These are phyloP conservation scores for Protonemura montana DNA, from an alignment of 2,888 invertebrate genomes.

Conservation along the genomic window DNA sequence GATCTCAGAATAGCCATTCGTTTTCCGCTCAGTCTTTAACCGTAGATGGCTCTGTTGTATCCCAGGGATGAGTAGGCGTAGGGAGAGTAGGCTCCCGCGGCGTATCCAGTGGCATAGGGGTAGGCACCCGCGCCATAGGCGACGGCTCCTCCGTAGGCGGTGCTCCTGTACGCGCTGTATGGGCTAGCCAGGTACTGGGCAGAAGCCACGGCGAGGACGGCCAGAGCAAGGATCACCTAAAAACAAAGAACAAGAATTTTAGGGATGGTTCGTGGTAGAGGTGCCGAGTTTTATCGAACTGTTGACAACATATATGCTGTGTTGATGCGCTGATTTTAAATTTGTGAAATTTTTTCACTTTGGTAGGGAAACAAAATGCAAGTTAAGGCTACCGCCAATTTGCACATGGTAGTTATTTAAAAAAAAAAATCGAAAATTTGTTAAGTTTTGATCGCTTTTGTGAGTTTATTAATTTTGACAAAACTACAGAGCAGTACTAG, in stretches of 20 bases:
- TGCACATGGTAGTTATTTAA: too few species aligned
- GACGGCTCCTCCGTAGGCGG: background rate
- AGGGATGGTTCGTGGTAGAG: background rate
- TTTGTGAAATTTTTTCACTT: too few species aligned
- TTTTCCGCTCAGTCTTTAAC: conserved; percentile 14
- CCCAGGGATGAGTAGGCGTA: conserved; percentile 29
- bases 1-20: conserved; percentile 26
- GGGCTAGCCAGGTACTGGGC: conserved; percentile 39
- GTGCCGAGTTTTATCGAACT: too few species aligned
- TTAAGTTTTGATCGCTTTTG: too few species aligned
- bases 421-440: too few species aligned
- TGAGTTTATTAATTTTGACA: too few species aligned
- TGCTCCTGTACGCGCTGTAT: conserved; percentile 24
- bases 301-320: too few species aligned
- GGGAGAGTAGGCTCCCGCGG: conserved; percentile 28
- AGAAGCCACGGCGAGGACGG: conserved; percentile 39
- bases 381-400: too few species aligned
- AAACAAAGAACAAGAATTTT: background rate
- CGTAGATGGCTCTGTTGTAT: conserved; percentile 28
- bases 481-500: too few species aligned
- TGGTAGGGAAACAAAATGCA: too few species aligned
- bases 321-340: too few species aligned
- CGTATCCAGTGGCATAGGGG: conserved; percentile 38
- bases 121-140: conserved; percentile 16
- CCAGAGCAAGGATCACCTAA: conserved; percentile 35